A percentile compares a stretch with the other conserved stretches of the same genome.
Conservation (phyloP, 1,140 invertebrate species). For the Cherax quadricarinatus region DNA sequence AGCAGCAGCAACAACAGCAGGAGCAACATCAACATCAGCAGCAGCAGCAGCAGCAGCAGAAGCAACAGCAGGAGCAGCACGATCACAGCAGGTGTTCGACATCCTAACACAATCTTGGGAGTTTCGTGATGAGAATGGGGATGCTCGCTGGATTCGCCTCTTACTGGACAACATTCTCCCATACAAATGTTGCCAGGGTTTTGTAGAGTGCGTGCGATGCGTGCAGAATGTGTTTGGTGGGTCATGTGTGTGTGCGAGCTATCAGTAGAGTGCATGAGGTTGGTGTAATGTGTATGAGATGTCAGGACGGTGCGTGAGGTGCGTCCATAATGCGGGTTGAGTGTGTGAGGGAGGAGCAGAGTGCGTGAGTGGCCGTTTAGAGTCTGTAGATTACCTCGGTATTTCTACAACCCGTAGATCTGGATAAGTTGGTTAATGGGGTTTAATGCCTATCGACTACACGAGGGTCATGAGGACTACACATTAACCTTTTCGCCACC, state of each 20-base stretch:
- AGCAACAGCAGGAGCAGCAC: not conserved
- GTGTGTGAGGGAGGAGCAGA: no score
- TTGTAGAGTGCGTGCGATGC: not conserved
- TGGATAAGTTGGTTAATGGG: no score
- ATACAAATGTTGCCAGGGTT: not conserved
- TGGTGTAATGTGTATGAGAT: not conserved
- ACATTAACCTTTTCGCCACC: no score
- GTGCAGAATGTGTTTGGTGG: not conserved
- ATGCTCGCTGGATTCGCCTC: not conserved
- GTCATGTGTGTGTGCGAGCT: not conserved
- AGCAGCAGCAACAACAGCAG: not conserved
- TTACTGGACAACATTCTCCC: not conserved
- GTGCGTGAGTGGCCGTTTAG: not conserved
- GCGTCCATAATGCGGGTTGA: not conserved
- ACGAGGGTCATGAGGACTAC: no score
- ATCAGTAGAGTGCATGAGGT: not conserved
- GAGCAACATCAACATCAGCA: not conserved
- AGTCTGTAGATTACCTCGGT: no score
- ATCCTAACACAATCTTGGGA: not conserved
- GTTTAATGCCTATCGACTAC: no score
- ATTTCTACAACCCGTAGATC: no score
- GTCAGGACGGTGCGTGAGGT: not conserved
- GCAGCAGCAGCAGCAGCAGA: not conserved
- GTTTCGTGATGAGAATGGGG: not conserved
- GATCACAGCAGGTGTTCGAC: not conserved